Evolutionary conservation across 2,797 vertebrate species (phyloP).

Genomic region (Catamblyrhynchus diadema): DNA sequence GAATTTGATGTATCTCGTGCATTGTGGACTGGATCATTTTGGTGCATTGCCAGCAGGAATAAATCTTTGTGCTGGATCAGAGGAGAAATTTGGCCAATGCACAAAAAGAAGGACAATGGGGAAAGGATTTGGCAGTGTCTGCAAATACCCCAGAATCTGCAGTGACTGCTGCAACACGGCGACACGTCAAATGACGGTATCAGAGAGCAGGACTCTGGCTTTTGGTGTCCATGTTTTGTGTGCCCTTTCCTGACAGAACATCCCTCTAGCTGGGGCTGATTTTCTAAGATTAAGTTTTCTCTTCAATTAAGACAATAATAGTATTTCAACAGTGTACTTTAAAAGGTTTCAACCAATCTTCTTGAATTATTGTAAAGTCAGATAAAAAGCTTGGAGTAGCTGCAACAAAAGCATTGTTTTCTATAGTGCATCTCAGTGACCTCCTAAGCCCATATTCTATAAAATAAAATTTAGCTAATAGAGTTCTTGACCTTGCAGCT

Average conservation of each 20-base stretch:
- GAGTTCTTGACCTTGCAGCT: neutral
- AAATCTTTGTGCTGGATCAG: conserved; percentile 14
- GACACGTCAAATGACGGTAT: neutral
- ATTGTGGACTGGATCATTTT: neutral
- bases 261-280: neutral
- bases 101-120: neutral
- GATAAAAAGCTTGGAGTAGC: neutral
- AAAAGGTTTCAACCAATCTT: neutral
- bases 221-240: neutral
- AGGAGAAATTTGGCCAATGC: neutral
- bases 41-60: neutral
- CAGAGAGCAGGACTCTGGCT: neutral
- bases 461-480: neutral
- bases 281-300: neutral
- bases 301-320: neutral
- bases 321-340: neutral
- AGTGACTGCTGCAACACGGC: neutral
- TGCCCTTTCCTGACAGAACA: neutral
- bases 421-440: neutral
- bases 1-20: neutral
- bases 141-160: neutral
- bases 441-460: neutral
- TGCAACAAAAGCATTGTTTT: neutral
- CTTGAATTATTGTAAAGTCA: neutral
- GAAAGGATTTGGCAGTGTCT: neutral